phyloP scores from a whole-genome alignment of 2,113 vertebrate species.

The Saguinus midas region DNA sequence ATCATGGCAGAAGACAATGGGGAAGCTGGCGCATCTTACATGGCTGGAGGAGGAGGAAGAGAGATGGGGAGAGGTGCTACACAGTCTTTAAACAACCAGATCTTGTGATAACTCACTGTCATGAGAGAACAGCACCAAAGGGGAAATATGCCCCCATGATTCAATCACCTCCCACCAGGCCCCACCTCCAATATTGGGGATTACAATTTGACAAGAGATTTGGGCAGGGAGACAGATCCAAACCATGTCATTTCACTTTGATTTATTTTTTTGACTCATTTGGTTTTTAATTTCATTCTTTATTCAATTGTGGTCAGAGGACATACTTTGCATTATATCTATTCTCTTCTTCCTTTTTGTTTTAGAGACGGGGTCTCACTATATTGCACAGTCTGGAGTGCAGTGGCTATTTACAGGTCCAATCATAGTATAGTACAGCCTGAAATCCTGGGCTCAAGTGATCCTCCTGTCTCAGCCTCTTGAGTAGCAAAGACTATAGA shows the following conservation, averaged over 20 bases:
- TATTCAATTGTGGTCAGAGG: neutral
- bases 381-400: neutral
- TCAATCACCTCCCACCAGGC: too few species aligned
- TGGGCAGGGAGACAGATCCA: too few species aligned
- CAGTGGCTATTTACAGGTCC: neutral
- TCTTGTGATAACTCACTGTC: too few species aligned
- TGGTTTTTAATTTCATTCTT: constrained; percentile 1
- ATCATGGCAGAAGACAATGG: too few species aligned
- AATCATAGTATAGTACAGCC: neutral
- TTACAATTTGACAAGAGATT: too few species aligned
- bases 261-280: neutral
- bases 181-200: too few species aligned
- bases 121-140: too few species aligned
- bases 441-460: neutral
- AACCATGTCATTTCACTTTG: neutral
- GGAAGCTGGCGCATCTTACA: too few species aligned
- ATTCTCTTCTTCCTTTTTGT: neutral
- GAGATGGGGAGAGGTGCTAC: too few species aligned
- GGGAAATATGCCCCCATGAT: too few species aligned
- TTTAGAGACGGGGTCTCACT: neutral
- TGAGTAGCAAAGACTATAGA: neutral
- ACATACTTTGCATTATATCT: neutral
- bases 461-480: neutral
- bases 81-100: too few species aligned
- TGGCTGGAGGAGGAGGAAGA: too few species aligned